Base-by-base conservation (phyloP, 2,113 vertebrate species). In the Tragelaphus scriptus region DNA sequence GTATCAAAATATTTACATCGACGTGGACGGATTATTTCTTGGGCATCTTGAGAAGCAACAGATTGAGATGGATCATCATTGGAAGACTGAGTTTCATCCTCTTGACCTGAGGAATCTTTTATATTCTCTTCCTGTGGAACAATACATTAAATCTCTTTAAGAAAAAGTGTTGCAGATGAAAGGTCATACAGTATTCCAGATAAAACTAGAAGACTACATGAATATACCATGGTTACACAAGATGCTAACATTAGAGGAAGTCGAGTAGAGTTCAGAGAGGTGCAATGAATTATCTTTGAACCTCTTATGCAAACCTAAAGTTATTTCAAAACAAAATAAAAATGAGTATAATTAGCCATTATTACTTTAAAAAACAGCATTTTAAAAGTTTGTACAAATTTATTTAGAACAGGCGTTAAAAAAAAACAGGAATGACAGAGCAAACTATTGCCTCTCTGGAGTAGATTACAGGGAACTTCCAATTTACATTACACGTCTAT, bases 1-100 rank as follows among this genome's bases (percentile, higher is more conserved):
- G 99, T 98, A 97, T 99, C 99, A 98, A 99, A 99, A 98, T 99
- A 99, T 98, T 99, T 99, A 98, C 99, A 99, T 51, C 99, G 99
- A 82, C 99, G 99, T 36, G 99, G 99, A 23, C 99, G 99, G 90
- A 99, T 99, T 23, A 99, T 99, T 97, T 99, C 99, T 93, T 99
- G 99, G 4, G 99, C 99, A 97, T 99, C 99, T 13, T 99, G 99
- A 44, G 99, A 99, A 84, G 99, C 98, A 81, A 98, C 99, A 47
- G 99, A 99, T 3, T 99, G 99, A 6, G 99, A 99, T 53, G 99
- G 99, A 71, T 99, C 99, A 25, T 99, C 99, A 25, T 99, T 99
- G 51, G 99, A 99, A 30, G 98, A 99, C 93, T 99, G 99, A 28
- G 98, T 99, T 87, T 99, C 99, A 88, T 99, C 99, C 51, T 99